Conservation (phyloP, 2,113 vertebrate species). For the Shinisaurus crocodilurus region DNA sequence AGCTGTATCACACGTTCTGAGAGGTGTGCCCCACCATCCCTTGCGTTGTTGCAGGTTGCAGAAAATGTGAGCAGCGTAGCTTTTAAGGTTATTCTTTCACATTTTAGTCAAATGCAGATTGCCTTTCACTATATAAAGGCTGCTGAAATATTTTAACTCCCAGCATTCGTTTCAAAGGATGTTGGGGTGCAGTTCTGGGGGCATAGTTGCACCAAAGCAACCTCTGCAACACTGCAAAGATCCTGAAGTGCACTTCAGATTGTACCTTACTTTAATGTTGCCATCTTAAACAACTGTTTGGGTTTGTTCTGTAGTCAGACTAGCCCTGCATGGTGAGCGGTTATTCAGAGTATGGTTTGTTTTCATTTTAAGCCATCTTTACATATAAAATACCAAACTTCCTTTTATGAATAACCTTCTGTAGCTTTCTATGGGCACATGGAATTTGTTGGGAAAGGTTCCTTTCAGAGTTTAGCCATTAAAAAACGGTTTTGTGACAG, state of each 20-base stretch:
- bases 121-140: neutral
- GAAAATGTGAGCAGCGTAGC: too few species aligned
- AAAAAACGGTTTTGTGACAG: too few species aligned
- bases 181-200: neutral
- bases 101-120: slow-evolving; percentile 38
- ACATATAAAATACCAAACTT: neutral
- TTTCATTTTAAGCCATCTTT: neutral
- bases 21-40: too few species aligned
- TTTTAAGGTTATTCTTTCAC: slow-evolving; percentile 9
- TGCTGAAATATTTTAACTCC: neutral
- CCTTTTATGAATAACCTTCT: neutral
- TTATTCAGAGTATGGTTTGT: neutral
- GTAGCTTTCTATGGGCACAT: neutral
- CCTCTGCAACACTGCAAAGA: neutral
- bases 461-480: too few species aligned
- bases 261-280: neutral
- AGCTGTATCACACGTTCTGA: neutral
- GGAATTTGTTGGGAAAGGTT: too few species aligned
- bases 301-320: neutral
- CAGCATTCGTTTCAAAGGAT: neutral
- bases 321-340: neutral
- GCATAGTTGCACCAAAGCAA: neutral
- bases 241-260: neutral
- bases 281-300: neutral
- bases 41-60: too few species aligned